Conservation (phyloP, 2,888 invertebrate species). For the Lasioglossum malachurum region DNA sequence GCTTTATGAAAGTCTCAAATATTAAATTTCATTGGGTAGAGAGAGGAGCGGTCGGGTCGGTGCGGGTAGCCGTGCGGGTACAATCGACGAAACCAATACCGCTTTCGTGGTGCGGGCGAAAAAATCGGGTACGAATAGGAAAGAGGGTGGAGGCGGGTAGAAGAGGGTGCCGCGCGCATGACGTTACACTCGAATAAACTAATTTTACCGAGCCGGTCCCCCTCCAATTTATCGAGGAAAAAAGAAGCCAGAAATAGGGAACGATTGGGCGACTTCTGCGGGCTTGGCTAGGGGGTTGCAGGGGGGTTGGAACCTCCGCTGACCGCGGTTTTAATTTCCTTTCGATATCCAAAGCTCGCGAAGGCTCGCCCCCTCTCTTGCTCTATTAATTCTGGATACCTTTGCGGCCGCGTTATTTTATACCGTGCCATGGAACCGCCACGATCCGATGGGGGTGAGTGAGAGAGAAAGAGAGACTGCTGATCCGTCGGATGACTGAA, state of each 20-base stretch:
- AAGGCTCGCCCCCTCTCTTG: constrained; percentile 54
- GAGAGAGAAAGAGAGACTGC: not conserved
- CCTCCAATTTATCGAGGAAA: constrained; percentile 65
- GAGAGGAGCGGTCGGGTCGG: not conserved
- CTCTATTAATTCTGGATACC: constrained; percentile 51
- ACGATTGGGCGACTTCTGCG: constrained; percentile 49
- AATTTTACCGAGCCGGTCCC: constrained; percentile 55
- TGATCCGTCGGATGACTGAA: constrained; percentile 18
- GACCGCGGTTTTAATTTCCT: constrained; percentile 71
- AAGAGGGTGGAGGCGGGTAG: not conserved
- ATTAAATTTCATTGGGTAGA: constrained; percentile 53
- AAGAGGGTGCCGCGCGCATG: constrained; percentile 27
- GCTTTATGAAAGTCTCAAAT: constrained; percentile 59
- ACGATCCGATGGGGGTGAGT: not conserved
- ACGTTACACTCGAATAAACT: constrained; percentile 68
- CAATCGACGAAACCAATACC: constrained; percentile 59
- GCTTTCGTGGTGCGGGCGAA: constrained; percentile 21
- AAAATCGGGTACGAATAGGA: constrained; percentile 30
- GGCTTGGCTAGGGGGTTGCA: not conserved
- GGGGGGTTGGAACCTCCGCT: constrained; percentile 27
- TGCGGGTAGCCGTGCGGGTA: constrained; percentile 17
- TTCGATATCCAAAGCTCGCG: constrained; percentile 58
- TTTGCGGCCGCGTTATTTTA: constrained; percentile 50
- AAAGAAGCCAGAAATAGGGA: constrained; percentile 44
- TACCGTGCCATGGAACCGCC: constrained; percentile 22